Evolutionary conservation across 2,797 vertebrate genomes (phyloP).

Genomic region (Gymnothorax reevesii): DNA sequence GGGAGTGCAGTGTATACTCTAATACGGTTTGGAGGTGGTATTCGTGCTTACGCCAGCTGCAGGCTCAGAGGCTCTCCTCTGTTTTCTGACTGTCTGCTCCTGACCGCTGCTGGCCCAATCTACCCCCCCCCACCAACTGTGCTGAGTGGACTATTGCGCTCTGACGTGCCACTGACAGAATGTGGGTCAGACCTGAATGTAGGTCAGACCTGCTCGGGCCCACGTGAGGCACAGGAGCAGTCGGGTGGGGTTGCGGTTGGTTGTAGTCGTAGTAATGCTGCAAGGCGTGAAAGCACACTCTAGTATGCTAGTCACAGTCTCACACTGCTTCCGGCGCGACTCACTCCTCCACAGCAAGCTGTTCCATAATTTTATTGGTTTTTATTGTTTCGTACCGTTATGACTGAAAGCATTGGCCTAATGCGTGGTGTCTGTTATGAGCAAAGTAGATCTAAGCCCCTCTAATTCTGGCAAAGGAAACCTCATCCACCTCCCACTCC

Average conservation of each 20-base stretch:
- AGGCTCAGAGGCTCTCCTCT: constrained; percentile 63
- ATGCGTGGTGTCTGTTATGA: neutral
- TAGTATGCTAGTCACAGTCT: neutral
- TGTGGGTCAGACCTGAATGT: constrained; percentile 74
- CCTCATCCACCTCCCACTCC: neutral
- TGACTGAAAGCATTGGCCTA: neutral
- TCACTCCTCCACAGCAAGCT: neutral
- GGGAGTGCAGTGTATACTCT: too few relatives aligned
- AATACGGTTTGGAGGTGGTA: neutral
- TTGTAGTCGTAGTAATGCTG: constrained; percentile 39
- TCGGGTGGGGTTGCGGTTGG: constrained; percentile 10
- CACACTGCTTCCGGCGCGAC: neutral
- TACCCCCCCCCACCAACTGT: constrained; percentile 56
- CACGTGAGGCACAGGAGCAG: constrained; percentile 23
- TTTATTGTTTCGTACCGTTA: neutral
- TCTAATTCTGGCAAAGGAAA: neutral
- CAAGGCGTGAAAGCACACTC: constrained; percentile 48
- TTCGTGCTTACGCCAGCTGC: constrained; percentile 58
- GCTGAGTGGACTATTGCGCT: constrained; percentile 60
- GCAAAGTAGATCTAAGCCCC: neutral
- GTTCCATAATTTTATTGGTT: neutral
- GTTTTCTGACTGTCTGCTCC: constrained; percentile 68
- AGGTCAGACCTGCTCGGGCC: neutral
- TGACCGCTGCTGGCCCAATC: constrained; percentile 48
- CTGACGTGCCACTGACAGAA: constrained; percentile 62